Conservation (phyloP, 2,888 invertebrate genomes). For the Epicampocera succincta region DNA sequence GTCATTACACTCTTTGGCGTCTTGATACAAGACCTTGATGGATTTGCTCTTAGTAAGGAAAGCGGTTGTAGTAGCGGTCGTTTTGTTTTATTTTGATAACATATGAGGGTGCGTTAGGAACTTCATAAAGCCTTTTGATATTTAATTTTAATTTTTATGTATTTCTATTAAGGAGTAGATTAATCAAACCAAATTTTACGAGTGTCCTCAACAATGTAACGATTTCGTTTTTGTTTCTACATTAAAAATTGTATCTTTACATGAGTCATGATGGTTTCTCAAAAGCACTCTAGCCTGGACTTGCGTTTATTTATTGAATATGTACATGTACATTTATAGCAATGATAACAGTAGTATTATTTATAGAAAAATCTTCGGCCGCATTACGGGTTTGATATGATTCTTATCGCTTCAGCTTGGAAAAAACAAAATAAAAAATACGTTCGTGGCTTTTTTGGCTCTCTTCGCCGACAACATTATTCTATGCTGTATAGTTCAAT, state of each 20-base stretch:
- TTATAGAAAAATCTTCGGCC: slow-evolving; percentile 49
- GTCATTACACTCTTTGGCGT: slow-evolving; percentile 21
- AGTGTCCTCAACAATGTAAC: slow-evolving; percentile 43
- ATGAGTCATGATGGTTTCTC: slow-evolving; percentile 51
- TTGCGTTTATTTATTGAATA: slow-evolving; percentile 42
- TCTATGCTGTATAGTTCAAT: slow-evolving; percentile 29
- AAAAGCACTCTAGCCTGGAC: slow-evolving; percentile 53
- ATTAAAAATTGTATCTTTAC: slow-evolving; percentile 46
- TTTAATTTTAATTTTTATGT: slow-evolving; percentile 12
- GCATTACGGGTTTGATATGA: slow-evolving; percentile 39
- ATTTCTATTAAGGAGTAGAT: slow-evolving; percentile 55
- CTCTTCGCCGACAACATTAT: slow-evolving; percentile 33
- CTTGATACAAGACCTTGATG: slow-evolving; percentile 24
- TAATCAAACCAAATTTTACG: slow-evolving; percentile 59
- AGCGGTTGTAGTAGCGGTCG: slow-evolving; percentile 67
- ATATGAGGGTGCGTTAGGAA: slow-evolving; percentile 69
- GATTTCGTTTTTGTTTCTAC: slow-evolving; percentile 42
- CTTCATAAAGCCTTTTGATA: slow-evolving; percentile 56
- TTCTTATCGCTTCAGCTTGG: slow-evolving; percentile 33
- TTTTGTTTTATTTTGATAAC: slow-evolving; percentile 70
- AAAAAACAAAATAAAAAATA: slow-evolving; percentile 57
- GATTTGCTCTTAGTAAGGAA: slow-evolving; percentile 68
- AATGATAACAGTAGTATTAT: slow-evolving; percentile 42
- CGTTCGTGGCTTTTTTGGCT: slow-evolving; percentile 34
- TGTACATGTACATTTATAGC: slow-evolving; percentile 31